Conservation (phyloP, 2,797 vertebrate species). For the Acridotheres tristis region DNA sequence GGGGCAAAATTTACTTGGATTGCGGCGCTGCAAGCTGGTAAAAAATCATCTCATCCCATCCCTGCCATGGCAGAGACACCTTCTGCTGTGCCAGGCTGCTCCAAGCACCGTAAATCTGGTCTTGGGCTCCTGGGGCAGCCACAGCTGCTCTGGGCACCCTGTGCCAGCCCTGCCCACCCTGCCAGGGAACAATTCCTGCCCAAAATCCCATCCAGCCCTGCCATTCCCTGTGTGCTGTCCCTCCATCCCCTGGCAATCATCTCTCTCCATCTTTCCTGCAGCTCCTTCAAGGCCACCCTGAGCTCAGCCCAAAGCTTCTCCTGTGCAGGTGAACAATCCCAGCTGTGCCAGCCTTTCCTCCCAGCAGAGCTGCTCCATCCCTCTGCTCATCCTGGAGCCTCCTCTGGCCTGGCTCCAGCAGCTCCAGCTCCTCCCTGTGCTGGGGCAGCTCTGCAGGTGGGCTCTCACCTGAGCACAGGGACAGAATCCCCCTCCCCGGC, state of each 20-base stretch:
- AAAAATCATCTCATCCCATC: fast-evolving
- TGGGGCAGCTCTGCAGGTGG: not conserved
- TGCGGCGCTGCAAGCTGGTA: fast-evolving
- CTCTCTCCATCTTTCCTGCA: no score
- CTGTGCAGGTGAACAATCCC: no score
- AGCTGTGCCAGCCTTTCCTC: no score
- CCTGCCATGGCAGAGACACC: not conserved
- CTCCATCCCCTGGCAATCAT: no score
- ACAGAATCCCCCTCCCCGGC: not conserved
- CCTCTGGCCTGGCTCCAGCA: no score
- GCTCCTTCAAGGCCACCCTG: no score
- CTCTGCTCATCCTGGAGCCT: no score
- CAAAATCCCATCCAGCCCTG: not conserved
- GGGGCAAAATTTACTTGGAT: not conserved
- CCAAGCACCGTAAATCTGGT: not conserved
- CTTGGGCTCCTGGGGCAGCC: not conserved
- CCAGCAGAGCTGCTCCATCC: no score
- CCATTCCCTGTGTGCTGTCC: no score
- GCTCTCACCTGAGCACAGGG: not conserved
- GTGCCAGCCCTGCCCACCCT: not conserved
- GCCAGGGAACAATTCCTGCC: not conserved
- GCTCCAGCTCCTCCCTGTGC: not conserved
- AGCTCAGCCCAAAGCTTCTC: no score
- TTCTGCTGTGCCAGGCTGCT: not conserved
- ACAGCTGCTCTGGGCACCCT: not conserved